Conservation (phyloP, 2,888 invertebrate species). For the Brachyptera risi region DNA sequence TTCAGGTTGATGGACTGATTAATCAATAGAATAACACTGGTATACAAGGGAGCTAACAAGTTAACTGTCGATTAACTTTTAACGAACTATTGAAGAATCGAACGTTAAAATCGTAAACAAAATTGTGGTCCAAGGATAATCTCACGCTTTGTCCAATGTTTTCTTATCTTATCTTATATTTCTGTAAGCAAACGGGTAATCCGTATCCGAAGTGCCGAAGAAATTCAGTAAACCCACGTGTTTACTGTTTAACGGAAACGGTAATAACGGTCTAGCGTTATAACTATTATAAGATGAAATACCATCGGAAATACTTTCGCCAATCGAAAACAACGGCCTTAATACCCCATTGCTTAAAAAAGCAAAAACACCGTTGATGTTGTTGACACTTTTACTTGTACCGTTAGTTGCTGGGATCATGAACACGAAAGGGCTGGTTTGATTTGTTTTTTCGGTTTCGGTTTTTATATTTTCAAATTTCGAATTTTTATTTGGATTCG, state of each 20-base stretch:
- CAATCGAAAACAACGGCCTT: not conserved
- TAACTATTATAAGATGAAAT: not conserved
- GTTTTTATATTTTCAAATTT: not conserved
- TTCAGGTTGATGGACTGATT: too few relatives aligned
- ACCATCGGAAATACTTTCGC: not conserved
- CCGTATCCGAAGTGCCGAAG: not conserved
- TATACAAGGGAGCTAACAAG: too few relatives aligned
- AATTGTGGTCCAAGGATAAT: not conserved
- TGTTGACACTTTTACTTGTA: not conserved
- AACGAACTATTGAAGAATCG: not conserved
- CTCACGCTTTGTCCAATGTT: not conserved
- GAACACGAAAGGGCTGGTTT: not conserved
- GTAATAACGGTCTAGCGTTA: not conserved
- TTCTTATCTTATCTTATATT: not conserved
- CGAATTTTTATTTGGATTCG: not conserved
- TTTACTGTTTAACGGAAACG: not conserved
- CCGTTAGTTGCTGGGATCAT: not conserved
- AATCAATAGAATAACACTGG: too few relatives aligned
- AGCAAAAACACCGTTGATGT: not conserved
- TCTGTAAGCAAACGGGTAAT: conserved; percentile 2
- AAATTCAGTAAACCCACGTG: not conserved
- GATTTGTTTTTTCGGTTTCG: not conserved
- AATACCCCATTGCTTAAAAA: not conserved
- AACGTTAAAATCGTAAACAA: not conserved
- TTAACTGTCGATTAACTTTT: too few relatives aligned